These are phyloP conservation scores for Vicugna pacos DNA, from an alignment of 2,113 vertebrate species.

Conservation along the genomic window DNA sequence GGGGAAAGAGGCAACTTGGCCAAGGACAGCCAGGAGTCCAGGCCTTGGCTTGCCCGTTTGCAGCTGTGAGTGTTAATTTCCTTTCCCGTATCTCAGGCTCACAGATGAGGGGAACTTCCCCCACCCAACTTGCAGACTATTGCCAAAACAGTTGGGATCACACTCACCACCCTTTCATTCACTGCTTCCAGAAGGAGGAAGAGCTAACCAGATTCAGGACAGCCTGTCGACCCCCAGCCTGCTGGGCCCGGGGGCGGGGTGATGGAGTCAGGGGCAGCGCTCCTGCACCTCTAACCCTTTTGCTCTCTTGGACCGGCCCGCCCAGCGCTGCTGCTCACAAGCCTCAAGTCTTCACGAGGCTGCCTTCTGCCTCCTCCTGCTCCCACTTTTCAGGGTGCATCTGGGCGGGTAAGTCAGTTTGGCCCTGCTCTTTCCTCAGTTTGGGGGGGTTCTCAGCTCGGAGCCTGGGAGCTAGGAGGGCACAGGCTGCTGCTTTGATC, in stretches of 20 bases:
- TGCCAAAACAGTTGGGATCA: neutral
- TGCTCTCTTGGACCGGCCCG: neutral
- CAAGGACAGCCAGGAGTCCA: neutral
- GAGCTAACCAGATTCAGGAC: no score
- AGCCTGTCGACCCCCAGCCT: neutral
- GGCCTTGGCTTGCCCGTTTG: neutral
- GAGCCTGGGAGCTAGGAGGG: no score
- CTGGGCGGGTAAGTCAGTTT: neutral
- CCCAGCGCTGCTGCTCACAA: accelerated
- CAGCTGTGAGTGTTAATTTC: neutral
- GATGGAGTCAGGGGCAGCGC: neutral
- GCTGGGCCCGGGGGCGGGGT: neutral
- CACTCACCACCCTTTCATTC: neutral
- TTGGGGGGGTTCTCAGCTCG: neutral
- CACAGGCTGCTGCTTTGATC: neutral
- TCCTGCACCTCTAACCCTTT: accelerated
- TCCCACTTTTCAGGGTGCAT: neutral
- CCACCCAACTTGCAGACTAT: neutral
- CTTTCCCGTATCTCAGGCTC: neutral
- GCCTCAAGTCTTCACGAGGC: neutral
- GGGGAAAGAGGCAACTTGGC: neutral
- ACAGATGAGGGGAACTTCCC: neutral
- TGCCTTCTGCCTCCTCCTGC: neutral
- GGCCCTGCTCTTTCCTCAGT: neutral
- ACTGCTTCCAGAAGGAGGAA: no score